Evolutionary conservation across 2,888 invertebrate species (phyloP).

Genomic region (Cordilura impudica): DNA sequence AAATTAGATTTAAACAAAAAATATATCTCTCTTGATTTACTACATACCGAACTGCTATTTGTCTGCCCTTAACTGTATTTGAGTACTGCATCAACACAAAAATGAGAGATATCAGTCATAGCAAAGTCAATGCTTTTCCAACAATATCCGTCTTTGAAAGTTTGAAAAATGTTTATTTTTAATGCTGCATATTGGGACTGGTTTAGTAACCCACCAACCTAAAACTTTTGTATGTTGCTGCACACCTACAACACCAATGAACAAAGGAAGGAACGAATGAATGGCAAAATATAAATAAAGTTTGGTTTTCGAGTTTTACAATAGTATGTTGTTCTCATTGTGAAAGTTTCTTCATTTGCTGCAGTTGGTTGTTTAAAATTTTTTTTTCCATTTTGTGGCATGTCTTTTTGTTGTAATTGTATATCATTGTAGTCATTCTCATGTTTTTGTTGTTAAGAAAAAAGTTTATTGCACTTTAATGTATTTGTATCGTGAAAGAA

Average conservation of each 20-base stretch:
- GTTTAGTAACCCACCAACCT: slow-evolving; percentile 61
- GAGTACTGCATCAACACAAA: neutral
- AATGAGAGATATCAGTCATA: slow-evolving; percentile 24
- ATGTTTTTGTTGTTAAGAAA: slow-evolving; percentile 8
- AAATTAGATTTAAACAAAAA: too few species aligned
- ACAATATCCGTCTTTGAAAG: slow-evolving; percentile 21
- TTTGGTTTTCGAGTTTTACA: slow-evolving; percentile 42
- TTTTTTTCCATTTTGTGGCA: neutral
- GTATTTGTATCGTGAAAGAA: slow-evolving; percentile 38
- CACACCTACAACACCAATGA: slow-evolving; percentile 25
- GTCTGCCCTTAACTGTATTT: neutral
- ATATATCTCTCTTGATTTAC: too few species aligned
- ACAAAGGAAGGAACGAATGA: neutral
- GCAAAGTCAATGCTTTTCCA: slow-evolving; percentile 33
- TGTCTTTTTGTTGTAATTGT: neutral
- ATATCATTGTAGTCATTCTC: neutral
- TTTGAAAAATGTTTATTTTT: slow-evolving; percentile 10
- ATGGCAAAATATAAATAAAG: slow-evolving; percentile 44
- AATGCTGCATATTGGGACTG: slow-evolving; percentile 27
- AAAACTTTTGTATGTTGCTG: slow-evolving; percentile 32
- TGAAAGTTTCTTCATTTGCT: slow-evolving; percentile 50
- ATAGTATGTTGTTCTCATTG: slow-evolving; percentile 47
- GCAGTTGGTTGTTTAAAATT: neutral
- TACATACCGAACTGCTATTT: neutral
- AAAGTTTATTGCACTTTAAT: slow-evolving; percentile 44